phyloP scores from a whole-genome alignment of 2,888 invertebrate species.

The Xanthorhoe designata region DNA sequence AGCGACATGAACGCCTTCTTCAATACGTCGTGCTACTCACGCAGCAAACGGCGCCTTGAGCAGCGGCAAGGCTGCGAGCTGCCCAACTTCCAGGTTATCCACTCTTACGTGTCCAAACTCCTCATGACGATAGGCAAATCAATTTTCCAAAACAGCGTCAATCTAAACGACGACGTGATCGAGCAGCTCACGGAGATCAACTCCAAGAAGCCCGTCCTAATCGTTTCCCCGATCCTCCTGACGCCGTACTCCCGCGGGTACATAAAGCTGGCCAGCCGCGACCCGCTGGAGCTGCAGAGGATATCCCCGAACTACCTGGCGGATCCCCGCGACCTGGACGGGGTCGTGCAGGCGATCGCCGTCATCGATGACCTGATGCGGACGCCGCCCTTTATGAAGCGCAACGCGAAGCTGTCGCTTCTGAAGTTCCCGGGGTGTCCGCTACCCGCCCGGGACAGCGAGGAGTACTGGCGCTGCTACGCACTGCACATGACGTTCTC shows the following conservation, averaged over 20 bases:
- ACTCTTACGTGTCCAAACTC: slow-evolving; percentile 54
- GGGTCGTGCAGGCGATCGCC: slow-evolving; percentile 54
- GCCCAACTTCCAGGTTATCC: slow-evolving; percentile 60
- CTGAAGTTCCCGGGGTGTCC: slow-evolving; percentile 57
- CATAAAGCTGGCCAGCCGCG: slow-evolving; percentile 55
- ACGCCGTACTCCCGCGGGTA: slow-evolving; percentile 58
- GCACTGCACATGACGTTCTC: slow-evolving; percentile 62
- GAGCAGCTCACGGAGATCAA: slow-evolving; percentile 55
- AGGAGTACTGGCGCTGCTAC: slow-evolving; percentile 67
- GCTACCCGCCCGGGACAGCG: not conserved
- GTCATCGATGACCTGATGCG: slow-evolving; percentile 57
- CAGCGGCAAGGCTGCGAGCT: slow-evolving; percentile 52
- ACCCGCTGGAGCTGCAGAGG: slow-evolving; percentile 54
- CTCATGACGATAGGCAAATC: slow-evolving; percentile 39
- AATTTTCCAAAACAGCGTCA: slow-evolving; percentile 41
- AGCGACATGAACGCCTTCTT: too few species aligned
- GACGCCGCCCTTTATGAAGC: slow-evolving; percentile 44
- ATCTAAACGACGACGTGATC: slow-evolving; percentile 47
- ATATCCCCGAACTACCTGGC: slow-evolving; percentile 63
- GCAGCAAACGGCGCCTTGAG: too few species aligned
- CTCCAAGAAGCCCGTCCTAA: slow-evolving; percentile 49
- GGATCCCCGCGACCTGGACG: slow-evolving; percentile 57
- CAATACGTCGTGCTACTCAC: too few species aligned
- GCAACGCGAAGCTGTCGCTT: slow-evolving; percentile 52
- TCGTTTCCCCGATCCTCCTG: slow-evolving; percentile 57